Percentiles rank a stretch among this genome's conserved stretches.
Evolutionary conservation across 2,113 vertebrate species (phyloP).

Genomic region (Mormyrus lacerda): DNA sequence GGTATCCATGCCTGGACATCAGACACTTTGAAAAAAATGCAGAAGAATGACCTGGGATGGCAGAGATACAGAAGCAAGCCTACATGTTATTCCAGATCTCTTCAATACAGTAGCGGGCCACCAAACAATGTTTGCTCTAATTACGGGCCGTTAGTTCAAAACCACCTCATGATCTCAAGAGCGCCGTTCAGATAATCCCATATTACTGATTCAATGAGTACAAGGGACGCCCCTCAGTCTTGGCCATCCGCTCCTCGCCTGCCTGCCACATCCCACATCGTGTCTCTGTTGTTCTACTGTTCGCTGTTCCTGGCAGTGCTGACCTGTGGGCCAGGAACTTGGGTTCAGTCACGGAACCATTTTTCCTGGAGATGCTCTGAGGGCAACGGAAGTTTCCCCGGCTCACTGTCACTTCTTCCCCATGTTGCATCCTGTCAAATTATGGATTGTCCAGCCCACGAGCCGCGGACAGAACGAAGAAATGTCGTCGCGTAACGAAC

Average conservation of each 20-base stretch:
- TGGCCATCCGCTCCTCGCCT: not conserved
- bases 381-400: not conserved
- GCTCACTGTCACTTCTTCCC: no score
- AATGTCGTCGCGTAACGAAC: not conserved
- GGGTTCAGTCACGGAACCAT: not conserved
- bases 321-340: not conserved
- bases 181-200: not conserved
- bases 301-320: not conserved
- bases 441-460: not conserved
- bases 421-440: not conserved
- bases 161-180: not conserved
- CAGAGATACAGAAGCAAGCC: not conserved
- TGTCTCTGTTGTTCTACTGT: no score
- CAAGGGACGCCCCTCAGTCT: not conserved
- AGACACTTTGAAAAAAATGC: not conserved
- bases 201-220: not conserved
- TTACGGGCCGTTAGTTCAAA: not conserved
- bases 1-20: not conserved
- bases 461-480: not conserved
- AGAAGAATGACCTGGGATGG: not conserved
- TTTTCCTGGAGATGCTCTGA: not conserved
- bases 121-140: not conserved
- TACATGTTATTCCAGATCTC: not conserved
- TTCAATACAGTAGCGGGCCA: not conserved
- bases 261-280: not conserved